Percentiles rank a stretch among this genome's conserved stretches.
Conservation (phyloP, 23 tunicate genomes). For the Ciona savignyi region DNA sequence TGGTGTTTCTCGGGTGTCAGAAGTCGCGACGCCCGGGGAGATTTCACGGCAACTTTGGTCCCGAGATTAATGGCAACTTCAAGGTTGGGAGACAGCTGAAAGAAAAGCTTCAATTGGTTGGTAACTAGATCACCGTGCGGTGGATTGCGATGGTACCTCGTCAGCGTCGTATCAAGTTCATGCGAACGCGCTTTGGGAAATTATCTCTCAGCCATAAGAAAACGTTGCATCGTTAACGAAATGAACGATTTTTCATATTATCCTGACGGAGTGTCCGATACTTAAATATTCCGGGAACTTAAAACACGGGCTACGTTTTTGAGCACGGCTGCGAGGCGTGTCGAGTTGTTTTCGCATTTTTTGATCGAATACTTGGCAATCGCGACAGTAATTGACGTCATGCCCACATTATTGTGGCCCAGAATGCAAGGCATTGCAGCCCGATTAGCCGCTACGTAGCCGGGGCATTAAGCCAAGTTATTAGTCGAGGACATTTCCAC, state of each 20-base stretch:
- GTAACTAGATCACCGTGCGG: neutral
- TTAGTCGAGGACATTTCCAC: neutral
- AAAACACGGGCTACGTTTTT: too few species aligned
- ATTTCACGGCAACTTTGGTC: neutral
- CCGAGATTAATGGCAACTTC: neutral
- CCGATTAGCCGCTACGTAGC: neutral
- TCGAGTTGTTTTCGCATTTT: too few species aligned
- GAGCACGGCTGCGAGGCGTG: too few species aligned
- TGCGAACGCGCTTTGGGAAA: too few species aligned
- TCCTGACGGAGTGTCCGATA: too few species aligned
- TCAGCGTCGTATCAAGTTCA: neutral
- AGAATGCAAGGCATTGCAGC: neutral
- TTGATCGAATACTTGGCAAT: too few species aligned
- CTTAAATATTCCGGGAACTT: too few species aligned
- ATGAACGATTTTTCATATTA: too few species aligned
- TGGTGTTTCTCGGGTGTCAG: constrained; percentile 1
- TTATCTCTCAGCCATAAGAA: too few species aligned
- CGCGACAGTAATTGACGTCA: neutral
- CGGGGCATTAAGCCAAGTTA: neutral
- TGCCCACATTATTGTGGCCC: neutral
- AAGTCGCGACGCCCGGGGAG: neutral
- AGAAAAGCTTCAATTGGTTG: neutral
- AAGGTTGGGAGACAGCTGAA: neutral
- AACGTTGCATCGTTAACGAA: too few species aligned
- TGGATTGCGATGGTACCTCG: neutral